Conservation (phyloP, 2,113 vertebrate species). For the Phalacrocorax brasilianus region DNA sequence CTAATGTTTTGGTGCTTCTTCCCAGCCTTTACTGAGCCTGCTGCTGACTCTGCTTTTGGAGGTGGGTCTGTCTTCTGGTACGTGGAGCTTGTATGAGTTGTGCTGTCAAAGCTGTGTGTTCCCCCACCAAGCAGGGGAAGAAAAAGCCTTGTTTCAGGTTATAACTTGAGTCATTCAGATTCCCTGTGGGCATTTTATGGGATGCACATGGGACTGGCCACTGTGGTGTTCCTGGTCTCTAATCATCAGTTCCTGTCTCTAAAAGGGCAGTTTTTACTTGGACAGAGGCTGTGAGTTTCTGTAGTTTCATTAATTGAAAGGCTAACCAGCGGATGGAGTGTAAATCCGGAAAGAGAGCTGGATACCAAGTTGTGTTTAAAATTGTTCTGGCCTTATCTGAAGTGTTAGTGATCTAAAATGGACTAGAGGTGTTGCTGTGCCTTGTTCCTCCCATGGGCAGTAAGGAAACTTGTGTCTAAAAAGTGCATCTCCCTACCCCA, state of each 20-base stretch:
- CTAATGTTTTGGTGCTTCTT: not conserved
- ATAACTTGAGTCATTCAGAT: fast-evolving
- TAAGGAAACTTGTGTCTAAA: not conserved
- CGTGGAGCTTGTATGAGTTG: fast-evolving
- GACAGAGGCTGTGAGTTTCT: not conserved
- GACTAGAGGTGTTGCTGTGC: not conserved
- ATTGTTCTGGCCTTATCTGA: not conserved
- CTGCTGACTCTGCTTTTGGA: not conserved
- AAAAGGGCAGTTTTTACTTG: not conserved
- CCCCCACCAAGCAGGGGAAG: not conserved
- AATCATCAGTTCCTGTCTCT: not conserved
- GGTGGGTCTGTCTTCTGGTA: not conserved
- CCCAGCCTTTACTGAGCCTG: not conserved
- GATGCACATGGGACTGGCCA: not conserved
- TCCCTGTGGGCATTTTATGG: not conserved
- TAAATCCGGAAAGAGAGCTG: not conserved
- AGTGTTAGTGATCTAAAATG: not conserved
- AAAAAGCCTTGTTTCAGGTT: not conserved
- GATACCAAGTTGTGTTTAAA: not conserved
- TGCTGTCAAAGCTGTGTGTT: not conserved
- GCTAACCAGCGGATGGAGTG: not conserved
- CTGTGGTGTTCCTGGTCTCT: not conserved
- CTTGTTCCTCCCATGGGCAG: not conserved
- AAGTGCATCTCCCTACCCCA: not conserved
- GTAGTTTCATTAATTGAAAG: not conserved